A percentile compares a stretch with the other conserved stretches of the same genome.
Evolutionary conservation across 35 echinoderm and acorn worm genomes (phyloP).

Genomic region (Strongylocentrotus purpuratus): DNA sequence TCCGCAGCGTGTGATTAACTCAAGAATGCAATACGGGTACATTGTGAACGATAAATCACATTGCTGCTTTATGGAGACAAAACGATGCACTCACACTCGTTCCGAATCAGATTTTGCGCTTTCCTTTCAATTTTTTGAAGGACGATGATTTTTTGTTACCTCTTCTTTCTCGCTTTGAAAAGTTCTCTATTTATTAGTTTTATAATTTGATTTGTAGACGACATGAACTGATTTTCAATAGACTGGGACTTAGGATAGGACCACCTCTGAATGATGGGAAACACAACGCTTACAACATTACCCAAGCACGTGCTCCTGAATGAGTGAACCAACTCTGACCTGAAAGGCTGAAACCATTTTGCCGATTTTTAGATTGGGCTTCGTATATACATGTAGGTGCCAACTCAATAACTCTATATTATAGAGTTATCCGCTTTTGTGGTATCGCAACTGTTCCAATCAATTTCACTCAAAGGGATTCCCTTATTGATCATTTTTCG

Average conservation of each 20-base stretch:
- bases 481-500: no score
- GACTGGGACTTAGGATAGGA: not conserved
- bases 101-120: not conserved
- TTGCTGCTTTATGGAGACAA: not conserved
- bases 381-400: no score
- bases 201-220: constrained; percentile 5
- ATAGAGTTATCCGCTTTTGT: no score
- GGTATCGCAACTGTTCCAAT: no score
- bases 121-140: not conserved
- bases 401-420: no score
- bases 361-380: no score
- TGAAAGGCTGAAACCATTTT: no score
- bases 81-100: not conserved
- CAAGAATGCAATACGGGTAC: not conserved
- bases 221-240: not conserved
- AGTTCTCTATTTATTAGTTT: constrained; percentile 3
- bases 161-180: not conserved
- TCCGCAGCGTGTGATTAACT: not conserved
- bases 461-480: no score
- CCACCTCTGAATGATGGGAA: not conserved
- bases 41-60: not conserved
- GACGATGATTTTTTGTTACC: not conserved
- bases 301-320: no score
- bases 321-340: no score
- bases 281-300: no score